Conservation (phyloP, 2,888 invertebrate genomes). For the Agonum fuliginosum region DNA sequence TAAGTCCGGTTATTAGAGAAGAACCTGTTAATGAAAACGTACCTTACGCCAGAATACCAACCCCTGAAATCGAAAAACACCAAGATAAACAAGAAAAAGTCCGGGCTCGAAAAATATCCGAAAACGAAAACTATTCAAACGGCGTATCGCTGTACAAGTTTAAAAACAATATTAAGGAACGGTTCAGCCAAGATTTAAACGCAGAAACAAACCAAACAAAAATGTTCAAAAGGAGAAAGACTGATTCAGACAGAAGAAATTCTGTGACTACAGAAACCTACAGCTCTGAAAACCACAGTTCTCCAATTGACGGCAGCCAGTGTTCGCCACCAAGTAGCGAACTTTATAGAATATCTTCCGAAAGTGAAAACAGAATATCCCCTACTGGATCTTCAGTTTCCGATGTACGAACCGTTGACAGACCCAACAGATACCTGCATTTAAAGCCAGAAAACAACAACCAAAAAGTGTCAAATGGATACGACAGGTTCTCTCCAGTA, state of each 20-base stretch:
- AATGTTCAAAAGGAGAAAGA: constrained; percentile 64
- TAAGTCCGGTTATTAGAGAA: constrained; percentile 71
- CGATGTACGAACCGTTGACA: constrained; percentile 61
- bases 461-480: constrained; percentile 49
- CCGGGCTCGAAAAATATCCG: constrained; percentile 68
- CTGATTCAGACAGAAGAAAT: constrained; percentile 65
- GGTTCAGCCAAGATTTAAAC: constrained; percentile 78
- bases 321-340: constrained; percentile 71
- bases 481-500: constrained; percentile 63
- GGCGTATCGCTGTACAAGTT: constrained; percentile 86
- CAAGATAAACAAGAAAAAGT: constrained; percentile 59
- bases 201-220: constrained; percentile 67
- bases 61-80: constrained; percentile 58
- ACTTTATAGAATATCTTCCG: constrained; percentile 68
- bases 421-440: constrained; percentile 46
- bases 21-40: constrained; percentile 69
- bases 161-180: constrained; percentile 94
- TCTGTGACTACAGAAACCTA: constrained; percentile 65
- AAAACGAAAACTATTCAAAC: constrained; percentile 70
- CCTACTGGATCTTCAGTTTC: constrained; percentile 68
- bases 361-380: constrained; percentile 67
- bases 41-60: constrained; percentile 68
- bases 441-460: constrained; percentile 59
- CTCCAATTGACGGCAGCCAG: constrained; percentile 65
- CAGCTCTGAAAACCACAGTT: constrained; percentile 61